Evolutionary conservation across 2,888 invertebrate species (phyloP), one percentile per base, ranked within the genome.

Genomic region (Noctuana brunneofusca): DNA sequence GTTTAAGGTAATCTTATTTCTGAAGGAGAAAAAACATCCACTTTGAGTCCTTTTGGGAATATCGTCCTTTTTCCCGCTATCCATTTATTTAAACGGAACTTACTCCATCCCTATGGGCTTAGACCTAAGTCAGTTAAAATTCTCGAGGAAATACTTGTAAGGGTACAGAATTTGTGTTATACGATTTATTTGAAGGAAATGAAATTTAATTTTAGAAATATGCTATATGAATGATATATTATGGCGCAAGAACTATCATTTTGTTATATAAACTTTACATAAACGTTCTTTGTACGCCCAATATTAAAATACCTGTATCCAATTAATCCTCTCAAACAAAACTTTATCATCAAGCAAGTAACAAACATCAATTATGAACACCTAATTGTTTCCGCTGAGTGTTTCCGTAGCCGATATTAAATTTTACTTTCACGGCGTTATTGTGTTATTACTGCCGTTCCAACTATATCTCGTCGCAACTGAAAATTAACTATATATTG

Each of bases 401-500:
- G 56, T 60, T 67, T 67, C 65, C 59, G 64, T 63, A 66, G 63
- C 53, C 22, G 41, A 48, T 48, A 53, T 54, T 48, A 54, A 62
- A 62, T 48, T 49, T 62, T 55, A 62, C 60, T 60, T 54, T 55
- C 54, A 27, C 30, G n/a, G 24, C 64, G 65, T 57, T 60, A 67
- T 68, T 65, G 24, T 63, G 65, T 57, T 60, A 67, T 68, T 65
- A 64, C 65, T 56, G 64, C 64, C 65, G 62, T 66, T 70, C 57
- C 66, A 74, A 70, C 72, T 69, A 72, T 69, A 72, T 69, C 56
- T 65, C 57, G 54, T 68, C 68, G 60, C 69, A 63, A 69, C 64
- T 65, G 63, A 56, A 68, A 64, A 65, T 66, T 66, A 68, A 65
- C 64, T 68, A 68, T 63, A 68, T 70, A 68, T 68, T 68, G 64